Evolutionary conservation across 2,888 invertebrate genomes (phyloP), one percentile per base, ranked within the genome.

Genomic region (Caenorhabditis parvicauda): DNA sequence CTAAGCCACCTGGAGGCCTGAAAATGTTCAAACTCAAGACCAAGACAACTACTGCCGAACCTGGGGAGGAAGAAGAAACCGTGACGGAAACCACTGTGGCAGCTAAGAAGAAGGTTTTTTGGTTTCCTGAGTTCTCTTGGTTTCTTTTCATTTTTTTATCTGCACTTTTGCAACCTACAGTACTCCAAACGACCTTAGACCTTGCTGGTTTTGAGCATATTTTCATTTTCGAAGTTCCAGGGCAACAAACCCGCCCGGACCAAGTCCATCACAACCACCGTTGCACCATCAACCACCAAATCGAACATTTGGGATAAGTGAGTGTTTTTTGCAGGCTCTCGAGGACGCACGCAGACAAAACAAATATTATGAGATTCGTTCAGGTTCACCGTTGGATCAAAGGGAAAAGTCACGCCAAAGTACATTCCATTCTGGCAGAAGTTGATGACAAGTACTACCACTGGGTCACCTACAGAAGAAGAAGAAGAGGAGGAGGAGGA

Each of bases 371-470:
- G 24, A 44, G 19, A 29, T 19, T 2, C 12, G 46, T 60, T 19
- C 45, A 72, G 74, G 21, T 74, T 74, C 62, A 74, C 74, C n/a
- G 60, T 74, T 17, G 71, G 69, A 48, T 61, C 64, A 43, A 74
- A 70, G 51, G 70, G 61, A 27, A 70, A 69, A 55, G 64, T 72
- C 28, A 74, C 72, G 17, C 70, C 72, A 35, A 76, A 75, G 54
- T 72, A 73, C 51, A 73, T 78, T 50, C 78, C 78, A 41, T 77
- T 77, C 57, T 78, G 78, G 78, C 78, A 78, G 52, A 56, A 72
- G 38, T 66, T 78, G 14, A 57, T 78, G 53, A n/a, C n/a, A n/a
- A n/a, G n/a, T n/a, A 56, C 67, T 27, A 71, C 70, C 29, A 69
- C 73, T 21, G 61, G 62, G 21, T 58, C 58, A 35, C 65, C 67